Percentiles rank a stretch among this genome's conserved stretches.
phyloP scores from a whole-genome alignment of 2,113 vertebrate species.

The Emydocephalus ijimae region DNA sequence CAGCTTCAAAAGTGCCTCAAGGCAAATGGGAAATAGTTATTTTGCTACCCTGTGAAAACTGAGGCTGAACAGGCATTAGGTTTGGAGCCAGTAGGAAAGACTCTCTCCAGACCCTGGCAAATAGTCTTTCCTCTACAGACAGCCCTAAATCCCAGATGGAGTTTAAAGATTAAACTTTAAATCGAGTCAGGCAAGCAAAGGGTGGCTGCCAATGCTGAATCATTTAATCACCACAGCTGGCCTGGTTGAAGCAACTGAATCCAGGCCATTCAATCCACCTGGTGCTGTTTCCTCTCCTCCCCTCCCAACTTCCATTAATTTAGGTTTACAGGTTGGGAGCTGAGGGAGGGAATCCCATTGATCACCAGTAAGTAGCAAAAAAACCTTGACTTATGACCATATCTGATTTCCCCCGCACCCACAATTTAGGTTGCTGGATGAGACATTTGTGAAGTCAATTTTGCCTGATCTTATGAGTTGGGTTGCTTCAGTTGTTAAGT shows the following conservation, averaged over 20 bases:
- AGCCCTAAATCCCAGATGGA: neutral
- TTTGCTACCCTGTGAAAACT: neutral
- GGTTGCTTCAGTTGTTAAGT: neutral
- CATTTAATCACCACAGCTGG: neutral
- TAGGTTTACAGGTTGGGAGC: neutral
- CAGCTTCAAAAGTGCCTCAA: neutral
- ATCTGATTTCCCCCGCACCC: neutral
- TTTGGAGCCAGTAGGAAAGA: neutral
- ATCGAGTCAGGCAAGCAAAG: neutral
- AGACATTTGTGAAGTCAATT: neutral
- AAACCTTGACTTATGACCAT: neutral
- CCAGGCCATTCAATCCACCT: neutral
- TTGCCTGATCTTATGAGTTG: neutral
- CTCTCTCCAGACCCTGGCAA: neutral
- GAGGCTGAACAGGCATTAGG: neutral
- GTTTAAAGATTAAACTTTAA: neutral
- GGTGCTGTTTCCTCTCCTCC: rapidly evolving
- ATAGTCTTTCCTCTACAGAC: neutral
- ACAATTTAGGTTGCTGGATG: neutral
- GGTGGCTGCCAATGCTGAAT: neutral
- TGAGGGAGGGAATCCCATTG: neutral
- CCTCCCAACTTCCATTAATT: neutral
- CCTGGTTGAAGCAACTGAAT: neutral
- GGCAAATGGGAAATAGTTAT: neutral
- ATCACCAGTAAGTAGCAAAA: neutral